phyloP scores from a whole-genome alignment of 2,888 invertebrate species.

The Galeruca laticollis region DNA sequence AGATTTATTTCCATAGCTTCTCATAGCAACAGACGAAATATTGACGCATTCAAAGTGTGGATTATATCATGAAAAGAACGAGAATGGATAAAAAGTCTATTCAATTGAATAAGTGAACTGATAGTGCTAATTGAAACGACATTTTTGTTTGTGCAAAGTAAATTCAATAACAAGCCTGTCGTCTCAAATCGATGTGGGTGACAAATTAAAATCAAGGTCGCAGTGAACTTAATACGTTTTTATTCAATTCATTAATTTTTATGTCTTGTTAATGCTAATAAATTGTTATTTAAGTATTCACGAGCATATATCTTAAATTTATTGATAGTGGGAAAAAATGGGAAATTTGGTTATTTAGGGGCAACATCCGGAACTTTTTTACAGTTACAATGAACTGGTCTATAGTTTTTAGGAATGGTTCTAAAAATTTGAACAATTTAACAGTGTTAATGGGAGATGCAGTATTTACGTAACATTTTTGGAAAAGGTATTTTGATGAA shows the following conservation, averaged over 20 bases:
- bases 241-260: constrained; percentile 46
- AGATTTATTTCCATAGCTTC: no score
- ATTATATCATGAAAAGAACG: no score
- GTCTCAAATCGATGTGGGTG: constrained; percentile 51
- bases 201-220: constrained; percentile 45
- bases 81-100: no score
- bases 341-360: neutral
- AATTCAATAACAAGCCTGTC: constrained; percentile 35
- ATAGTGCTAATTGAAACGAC: neutral
- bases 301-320: constrained; percentile 4
- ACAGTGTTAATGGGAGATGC: no score
- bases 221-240: constrained; percentile 40
- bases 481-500: no score
- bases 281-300: constrained; percentile 35
- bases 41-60: no score
- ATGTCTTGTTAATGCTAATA: constrained; percentile 44
- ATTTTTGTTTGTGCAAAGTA: neutral
- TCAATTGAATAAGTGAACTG: no score
- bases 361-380: neutral
- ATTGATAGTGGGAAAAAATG: neutral
- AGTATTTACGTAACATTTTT: no score
- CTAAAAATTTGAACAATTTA: no score
- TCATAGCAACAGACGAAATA: no score
- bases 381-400: no score
- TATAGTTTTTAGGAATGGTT: no score